Percentiles rank a stretch among this genome's conserved stretches.
Evolutionary conservation across 1,140 invertebrate genomes (phyloP).

Genomic region (Lineus longissimus): DNA sequence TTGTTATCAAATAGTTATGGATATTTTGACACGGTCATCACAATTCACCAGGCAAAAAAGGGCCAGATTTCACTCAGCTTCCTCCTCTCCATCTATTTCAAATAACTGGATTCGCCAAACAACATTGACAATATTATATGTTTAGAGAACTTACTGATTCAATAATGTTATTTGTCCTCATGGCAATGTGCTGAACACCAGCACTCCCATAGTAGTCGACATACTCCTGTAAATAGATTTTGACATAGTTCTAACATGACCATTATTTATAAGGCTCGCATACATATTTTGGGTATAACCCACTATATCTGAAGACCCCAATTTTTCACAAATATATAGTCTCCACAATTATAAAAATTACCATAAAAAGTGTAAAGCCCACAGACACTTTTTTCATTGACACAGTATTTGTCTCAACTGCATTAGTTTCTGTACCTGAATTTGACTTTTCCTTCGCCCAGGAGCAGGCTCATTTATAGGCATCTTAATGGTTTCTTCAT

Average conservation of each 20-base stretch:
- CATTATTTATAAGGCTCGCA: too few relatives aligned
- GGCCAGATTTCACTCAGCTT: too few relatives aligned
- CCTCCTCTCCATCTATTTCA: too few relatives aligned
- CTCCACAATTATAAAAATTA: background rate
- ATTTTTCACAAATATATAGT: background rate
- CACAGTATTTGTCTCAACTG: too few relatives aligned
- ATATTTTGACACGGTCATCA: too few relatives aligned
- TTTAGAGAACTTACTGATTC: constrained; percentile 63
- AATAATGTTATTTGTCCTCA: constrained; percentile 92
- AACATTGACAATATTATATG: too few relatives aligned
- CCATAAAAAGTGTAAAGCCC: too few relatives aligned
- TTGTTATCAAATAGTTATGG: too few relatives aligned
- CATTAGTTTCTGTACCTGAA: constrained; percentile 63
- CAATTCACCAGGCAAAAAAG: too few relatives aligned
- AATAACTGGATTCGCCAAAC: too few relatives aligned
- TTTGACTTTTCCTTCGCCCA: constrained; percentile 96
- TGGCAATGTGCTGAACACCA: constrained; percentile 96
- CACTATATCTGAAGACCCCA: background rate
- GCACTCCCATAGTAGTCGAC: constrained; percentile 97
- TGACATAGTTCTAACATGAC: background rate
- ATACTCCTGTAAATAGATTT: constrained; percentile 71
- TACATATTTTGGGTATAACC: background rate
- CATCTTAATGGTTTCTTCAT: constrained; percentile 96
- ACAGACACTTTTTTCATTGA: too few relatives aligned
- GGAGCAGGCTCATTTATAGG: constrained; percentile 97